Base-by-base conservation (phyloP, 1,140 invertebrate genomes). In the Gonioctena quinquepunctata region DNA sequence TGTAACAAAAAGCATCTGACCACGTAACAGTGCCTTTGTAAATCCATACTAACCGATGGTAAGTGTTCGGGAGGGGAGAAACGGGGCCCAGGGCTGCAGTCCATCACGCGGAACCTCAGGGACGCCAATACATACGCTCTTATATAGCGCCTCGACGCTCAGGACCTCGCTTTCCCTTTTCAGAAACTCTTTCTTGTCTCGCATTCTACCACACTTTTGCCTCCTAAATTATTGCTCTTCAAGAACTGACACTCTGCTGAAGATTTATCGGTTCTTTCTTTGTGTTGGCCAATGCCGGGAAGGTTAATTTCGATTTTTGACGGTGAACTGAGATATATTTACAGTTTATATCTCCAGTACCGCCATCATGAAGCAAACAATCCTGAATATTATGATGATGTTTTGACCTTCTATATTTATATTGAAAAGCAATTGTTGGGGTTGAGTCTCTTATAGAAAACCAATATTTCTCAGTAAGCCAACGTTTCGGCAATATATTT, bases 31-130 rank as follows among this genome's bases (percentile, higher is more conserved):
- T 3, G 33, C 13, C 33, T 42, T 42, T 42, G 26, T 62, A 62
- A 62, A 62, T 62, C 60, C 60, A 28, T 42, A 62, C 60, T 62
- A 62, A 62, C 26, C 60, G 60, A 62, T 62, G 28, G 60, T 28
- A 62, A 62, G 60, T 62, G 27, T 27, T 62, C 33, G 18, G 18
- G 27, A 28, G 60, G 26, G 11, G 11, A n/a, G 16, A 27, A 13
- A 18, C 28, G 13, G 27, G 28, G 8, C 60, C 26, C 60, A 33
- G n/a, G 42, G 60, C 60, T 27, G 60, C 28, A 62, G 60, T 62
- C 18, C 19, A 62, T 62, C 60, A 62, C 26, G 26, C 60, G 19
- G 28, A 62, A 33, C 60, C 60, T 62, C 26, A 19, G 60, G 60
- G 60, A 42, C 28, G 18, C 60, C 28, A 16, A 42, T 25, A 59